Evolutionary conservation across 2,797 vertebrate genomes (phyloP).

Genomic region (Catostomus latipinnis): DNA sequence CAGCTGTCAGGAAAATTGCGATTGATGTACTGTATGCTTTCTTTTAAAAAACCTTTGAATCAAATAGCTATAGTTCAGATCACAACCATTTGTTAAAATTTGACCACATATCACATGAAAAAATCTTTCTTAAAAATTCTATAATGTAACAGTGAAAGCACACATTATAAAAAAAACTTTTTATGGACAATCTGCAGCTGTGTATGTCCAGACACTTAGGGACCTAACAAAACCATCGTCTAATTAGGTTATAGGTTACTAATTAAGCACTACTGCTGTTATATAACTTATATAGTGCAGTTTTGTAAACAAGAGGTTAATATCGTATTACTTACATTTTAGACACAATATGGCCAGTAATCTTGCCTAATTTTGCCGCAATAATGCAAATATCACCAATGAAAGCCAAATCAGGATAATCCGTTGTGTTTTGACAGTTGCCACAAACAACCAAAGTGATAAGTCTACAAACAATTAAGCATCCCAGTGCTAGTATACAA

Average conservation of each 20-base stretch:
- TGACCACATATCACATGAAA: constrained; percentile 22
- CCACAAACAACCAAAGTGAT: too few relatives aligned
- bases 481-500: too few relatives aligned
- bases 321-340: too few relatives aligned
- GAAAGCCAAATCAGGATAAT: too few relatives aligned
- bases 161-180: not conserved
- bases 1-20: constrained; percentile 49
- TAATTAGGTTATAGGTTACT: not conserved
- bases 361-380: too few relatives aligned
- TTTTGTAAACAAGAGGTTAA: too few relatives aligned
- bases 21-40: constrained; percentile 39
- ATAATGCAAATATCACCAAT: too few relatives aligned
- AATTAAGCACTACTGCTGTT: not conserved
- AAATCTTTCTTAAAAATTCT: constrained; percentile 9
- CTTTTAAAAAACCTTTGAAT: constrained; percentile 9
- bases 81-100: constrained; percentile 25
- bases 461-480: too few relatives aligned
- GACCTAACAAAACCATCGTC: not conserved
- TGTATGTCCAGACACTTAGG: constrained; percentile 2
- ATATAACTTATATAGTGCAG: too few relatives aligned
- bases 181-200: not conserved
- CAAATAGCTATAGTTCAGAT: constrained; percentile 1
- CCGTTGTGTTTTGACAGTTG: too few relatives aligned
- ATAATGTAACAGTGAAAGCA: not conserved
- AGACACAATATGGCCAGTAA: too few relatives aligned